phyloP scores from a whole-genome alignment of 2,113 vertebrate species.

The Cacatua alba region DNA sequence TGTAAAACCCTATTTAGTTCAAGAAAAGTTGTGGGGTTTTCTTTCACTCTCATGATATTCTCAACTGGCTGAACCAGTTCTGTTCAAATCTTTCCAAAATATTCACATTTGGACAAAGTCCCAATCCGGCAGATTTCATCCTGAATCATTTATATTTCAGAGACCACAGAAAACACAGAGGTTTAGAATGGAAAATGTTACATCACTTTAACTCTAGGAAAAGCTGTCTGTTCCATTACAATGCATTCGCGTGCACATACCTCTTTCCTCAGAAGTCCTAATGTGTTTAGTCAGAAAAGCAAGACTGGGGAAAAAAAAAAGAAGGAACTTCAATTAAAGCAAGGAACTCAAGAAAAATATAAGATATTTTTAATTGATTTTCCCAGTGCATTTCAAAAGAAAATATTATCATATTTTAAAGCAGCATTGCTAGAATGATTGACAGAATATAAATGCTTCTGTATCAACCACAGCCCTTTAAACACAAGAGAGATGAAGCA shows the following conservation, averaged over 20 bases:
- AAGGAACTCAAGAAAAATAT: conserved; percentile 37
- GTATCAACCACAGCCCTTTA: neutral
- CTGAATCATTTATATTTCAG: conserved; percentile 53
- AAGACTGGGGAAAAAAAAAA: neutral
- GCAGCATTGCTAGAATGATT: neutral
- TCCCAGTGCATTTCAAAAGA: conserved; percentile 54
- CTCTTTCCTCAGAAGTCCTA: conserved; percentile 36
- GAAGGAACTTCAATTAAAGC: neutral
- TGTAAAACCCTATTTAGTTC: neutral
- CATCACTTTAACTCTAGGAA: neutral
- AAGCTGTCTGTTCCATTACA: conserved; percentile 2
- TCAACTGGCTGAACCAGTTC: conserved; percentile 36
- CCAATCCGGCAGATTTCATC: conserved; percentile 12
- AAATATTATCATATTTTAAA: conserved; percentile 59
- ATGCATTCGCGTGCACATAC: neutral
- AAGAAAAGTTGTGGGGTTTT: neutral
- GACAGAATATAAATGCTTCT: neutral
- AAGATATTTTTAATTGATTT: conserved; percentile 32
- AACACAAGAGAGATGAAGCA: conserved; percentile 39
- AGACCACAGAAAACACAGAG: conserved; percentile 39
- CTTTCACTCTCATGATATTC: neutral
- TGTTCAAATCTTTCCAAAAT: conserved; percentile 33
- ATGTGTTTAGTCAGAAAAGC: conserved; percentile 22
- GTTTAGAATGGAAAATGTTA: conserved; percentile 48
- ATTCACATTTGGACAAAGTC: conserved; percentile 42